Evolutionary conservation across 2,797 vertebrate species (phyloP).

Genomic region (Synanceia verrucosa): DNA sequence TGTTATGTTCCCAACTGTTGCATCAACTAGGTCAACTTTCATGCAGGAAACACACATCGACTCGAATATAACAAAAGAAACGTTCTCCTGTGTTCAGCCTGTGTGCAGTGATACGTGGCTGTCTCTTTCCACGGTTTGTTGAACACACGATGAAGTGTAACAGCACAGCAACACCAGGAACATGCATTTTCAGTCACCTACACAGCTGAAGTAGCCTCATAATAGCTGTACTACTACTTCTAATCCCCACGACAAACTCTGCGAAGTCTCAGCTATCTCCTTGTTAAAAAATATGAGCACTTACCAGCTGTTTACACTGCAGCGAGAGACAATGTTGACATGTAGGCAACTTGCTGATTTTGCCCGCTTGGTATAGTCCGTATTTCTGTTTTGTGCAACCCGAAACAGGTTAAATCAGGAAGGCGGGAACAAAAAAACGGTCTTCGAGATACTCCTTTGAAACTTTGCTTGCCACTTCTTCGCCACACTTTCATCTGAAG

Average conservation of each 20-base stretch:
- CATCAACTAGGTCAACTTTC: slow-evolving; percentile 74
- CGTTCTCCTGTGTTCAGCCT: slow-evolving; percentile 2
- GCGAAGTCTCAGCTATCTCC: neutral
- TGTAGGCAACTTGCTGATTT: slow-evolving; percentile 78
- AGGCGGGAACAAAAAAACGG: neutral
- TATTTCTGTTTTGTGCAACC: slow-evolving; percentile 19
- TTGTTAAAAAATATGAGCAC: slow-evolving; percentile 50
- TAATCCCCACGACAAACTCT: neutral
- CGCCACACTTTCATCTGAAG: slow-evolving; percentile 69
- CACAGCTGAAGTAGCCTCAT: neutral
- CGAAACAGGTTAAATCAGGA: slow-evolving; percentile 6
- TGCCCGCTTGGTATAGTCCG: slow-evolving; percentile 50
- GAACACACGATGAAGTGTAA: slow-evolving; percentile 36
- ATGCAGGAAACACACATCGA: slow-evolving; percentile 46
- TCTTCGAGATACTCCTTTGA: slow-evolving; percentile 15
- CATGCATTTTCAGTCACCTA: slow-evolving; percentile 1
- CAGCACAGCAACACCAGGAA: slow-evolving; percentile 15
- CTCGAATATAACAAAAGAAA: slow-evolving; percentile 39
- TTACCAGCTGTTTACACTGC: slow-evolving; percentile 84
- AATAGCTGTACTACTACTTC: neutral
- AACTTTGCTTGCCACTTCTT: slow-evolving; percentile 73
- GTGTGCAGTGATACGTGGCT: slow-evolving; percentile 54
- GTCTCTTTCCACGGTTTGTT: slow-evolving; percentile 25
- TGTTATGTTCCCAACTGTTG: slow-evolving; percentile 74
- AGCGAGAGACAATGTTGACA: slow-evolving; percentile 75